Percentiles rank a stretch among this genome's conserved stretches.
Evolutionary conservation across 2,888 invertebrate species (phyloP).

Genomic region (Chrysotoxum bicinctum): DNA sequence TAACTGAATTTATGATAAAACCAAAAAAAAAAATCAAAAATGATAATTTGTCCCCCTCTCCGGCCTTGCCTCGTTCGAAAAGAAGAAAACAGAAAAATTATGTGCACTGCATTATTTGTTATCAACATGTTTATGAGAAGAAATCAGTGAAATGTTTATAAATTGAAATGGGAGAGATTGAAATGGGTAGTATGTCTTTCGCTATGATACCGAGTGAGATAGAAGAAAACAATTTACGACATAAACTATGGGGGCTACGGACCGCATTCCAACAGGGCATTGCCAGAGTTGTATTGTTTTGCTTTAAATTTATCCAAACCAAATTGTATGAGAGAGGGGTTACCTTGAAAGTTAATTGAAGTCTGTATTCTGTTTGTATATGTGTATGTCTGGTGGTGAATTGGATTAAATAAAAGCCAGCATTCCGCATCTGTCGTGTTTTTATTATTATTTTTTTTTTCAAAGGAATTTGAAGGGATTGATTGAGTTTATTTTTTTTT

Average conservation of each 20-base stretch:
- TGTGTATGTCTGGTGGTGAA: conserved; percentile 22
- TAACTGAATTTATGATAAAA: conserved; percentile 64
- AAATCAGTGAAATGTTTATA: conserved; percentile 67
- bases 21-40: conserved; percentile 24
- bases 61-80: background rate
- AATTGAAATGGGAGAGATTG: conserved; percentile 46
- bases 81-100: background rate
- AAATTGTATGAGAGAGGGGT: conserved; percentile 50
- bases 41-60: conserved; percentile 43
- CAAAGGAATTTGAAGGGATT: conserved; percentile 67
- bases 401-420: conserved; percentile 46
- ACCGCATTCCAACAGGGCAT: conserved; percentile 63
- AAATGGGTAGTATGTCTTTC: conserved; percentile 18
- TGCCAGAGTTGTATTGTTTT: conserved; percentile 40
- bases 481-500: conserved; percentile 53
- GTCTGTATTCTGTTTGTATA: conserved; percentile 39
- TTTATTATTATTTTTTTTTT: conserved; percentile 38
- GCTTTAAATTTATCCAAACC: conserved; percentile 34
- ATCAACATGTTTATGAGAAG: conserved; percentile 71
- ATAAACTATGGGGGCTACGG: conserved; percentile 70
- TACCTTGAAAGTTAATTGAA: conserved; percentile 70
- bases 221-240: conserved; percentile 64
- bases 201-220: conserved; percentile 28
- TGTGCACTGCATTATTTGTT: conserved; percentile 46
- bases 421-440: conserved; percentile 69